These are phyloP conservation scores for Psilopsiagon aymara DNA, from an alignment of 2,113 vertebrate species.

Conservation along the genomic window DNA sequence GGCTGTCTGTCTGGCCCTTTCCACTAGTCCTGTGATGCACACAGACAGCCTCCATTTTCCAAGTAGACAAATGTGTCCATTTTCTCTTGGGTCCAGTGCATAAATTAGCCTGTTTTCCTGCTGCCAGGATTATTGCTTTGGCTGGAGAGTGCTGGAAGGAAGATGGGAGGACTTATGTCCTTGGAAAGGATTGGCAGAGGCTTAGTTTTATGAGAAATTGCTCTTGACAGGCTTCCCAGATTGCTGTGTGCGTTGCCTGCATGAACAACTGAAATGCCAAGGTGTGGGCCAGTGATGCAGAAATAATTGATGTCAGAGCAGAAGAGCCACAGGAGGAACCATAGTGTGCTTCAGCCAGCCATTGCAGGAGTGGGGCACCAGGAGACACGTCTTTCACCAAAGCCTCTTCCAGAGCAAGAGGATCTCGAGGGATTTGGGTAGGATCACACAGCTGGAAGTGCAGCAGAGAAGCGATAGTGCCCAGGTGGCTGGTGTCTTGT, in stretches of 20 bases:
- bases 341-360: not conserved
- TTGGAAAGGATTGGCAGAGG: slow-evolving; percentile 32
- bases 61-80: not conserved
- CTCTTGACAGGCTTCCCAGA: slow-evolving; percentile 44
- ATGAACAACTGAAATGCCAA: not conserved
- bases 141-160: not conserved
- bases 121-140: not conserved
- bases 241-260: not conserved
- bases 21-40: not conserved
- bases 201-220: slow-evolving; percentile 19
- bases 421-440: not conserved
- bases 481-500: not conserved
- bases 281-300: slow-evolving; percentile 27
- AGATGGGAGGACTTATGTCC: not conserved
- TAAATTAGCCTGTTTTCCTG: not conserved
- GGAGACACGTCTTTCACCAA: not conserved
- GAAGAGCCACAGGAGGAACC: not conserved
- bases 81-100: not conserved
- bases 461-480: not conserved
- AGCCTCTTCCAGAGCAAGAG: not conserved
- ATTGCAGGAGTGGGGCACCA: not conserved
- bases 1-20: not conserved
- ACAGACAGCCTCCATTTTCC: not conserved
- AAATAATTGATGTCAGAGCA: slow-evolving; percentile 1
- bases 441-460: not conserved